phyloP scores from a whole-genome alignment of 2,113 vertebrate genomes.

The Diadophis punctatus region DNA sequence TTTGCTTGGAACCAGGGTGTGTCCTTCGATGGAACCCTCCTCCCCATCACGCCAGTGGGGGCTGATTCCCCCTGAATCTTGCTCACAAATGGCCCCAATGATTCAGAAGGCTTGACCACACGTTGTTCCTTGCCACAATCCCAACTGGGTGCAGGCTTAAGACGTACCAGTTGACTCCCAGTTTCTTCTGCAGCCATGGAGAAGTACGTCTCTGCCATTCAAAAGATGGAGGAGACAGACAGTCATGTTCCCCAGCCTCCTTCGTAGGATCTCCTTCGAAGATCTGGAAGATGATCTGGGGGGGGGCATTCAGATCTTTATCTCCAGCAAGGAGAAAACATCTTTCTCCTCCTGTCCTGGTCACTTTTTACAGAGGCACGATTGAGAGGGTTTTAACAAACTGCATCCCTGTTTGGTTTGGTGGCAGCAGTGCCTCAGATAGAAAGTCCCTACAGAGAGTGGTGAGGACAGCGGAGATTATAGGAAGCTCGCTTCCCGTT shows the following conservation, averaged over 20 bases:
- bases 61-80: no score
- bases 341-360: no score
- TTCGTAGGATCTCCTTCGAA: conserved; percentile 66
- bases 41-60: background rate
- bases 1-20: background rate
- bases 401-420: no score
- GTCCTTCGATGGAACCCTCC: background rate
- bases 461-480: no score
- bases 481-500: no score
- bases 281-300: background rate
- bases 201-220: conserved; percentile 64
- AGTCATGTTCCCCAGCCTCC: conserved; percentile 80
- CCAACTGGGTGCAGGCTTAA: background rate
- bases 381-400: no score
- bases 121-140: background rate
- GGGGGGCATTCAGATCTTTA: conserved; percentile 51
- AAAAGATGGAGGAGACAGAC: conserved; percentile 76
- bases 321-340: conserved; percentile 45
- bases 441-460: no score
- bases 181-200: conserved; percentile 63
- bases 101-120: background rate
- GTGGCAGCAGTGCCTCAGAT: no score
- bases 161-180: conserved; percentile 48
- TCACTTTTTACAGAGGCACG: no score
- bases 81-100: background rate